Percentiles rank a stretch among this genome's conserved stretches.
Evolutionary conservation across 2,888 invertebrate species (phyloP).

Genomic region (Luffia ferchaultella): DNA sequence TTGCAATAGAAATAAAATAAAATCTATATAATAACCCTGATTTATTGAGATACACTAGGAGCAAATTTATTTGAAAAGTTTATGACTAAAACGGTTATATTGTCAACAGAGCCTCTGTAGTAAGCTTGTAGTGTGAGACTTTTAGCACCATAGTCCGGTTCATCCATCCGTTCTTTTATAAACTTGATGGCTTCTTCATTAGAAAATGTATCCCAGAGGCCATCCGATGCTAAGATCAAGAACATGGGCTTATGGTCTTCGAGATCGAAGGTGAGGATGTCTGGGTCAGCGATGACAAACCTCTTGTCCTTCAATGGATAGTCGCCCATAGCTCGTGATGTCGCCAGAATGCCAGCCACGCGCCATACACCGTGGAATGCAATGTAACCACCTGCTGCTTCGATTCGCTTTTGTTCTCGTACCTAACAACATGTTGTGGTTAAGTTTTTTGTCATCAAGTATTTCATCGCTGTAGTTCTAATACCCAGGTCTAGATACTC

Average conservation of each 20-base stretch:
- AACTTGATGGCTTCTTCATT: constrained; percentile 95
- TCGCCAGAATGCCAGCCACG: constrained; percentile 93
- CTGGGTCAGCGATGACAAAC: constrained; percentile 94
- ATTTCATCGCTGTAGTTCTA: no score
- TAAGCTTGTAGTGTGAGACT: constrained; percentile 91
- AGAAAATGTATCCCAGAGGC: constrained; percentile 95
- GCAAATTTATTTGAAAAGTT: constrained; percentile 58
- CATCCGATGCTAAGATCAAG: constrained; percentile 92
- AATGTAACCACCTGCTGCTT: constrained; percentile 94
- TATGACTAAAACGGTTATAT: constrained; percentile 93
- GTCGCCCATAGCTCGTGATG: constrained; percentile 93
- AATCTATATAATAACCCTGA: not conserved
- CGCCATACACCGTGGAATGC: constrained; percentile 97
- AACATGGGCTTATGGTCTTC: constrained; percentile 88
- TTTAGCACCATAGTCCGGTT: constrained; percentile 90
- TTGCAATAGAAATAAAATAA: not conserved
- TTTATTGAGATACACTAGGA: not conserved
- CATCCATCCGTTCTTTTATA: constrained; percentile 84
- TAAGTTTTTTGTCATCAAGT: no score
- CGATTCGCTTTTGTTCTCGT: constrained; percentile 89
- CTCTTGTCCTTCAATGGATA: constrained; percentile 94
- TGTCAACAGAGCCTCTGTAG: constrained; percentile 92
- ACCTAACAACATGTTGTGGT: constrained; percentile 70
- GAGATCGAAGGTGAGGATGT: constrained; percentile 91
- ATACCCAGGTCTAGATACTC: no score